Conservation (phyloP, 2,113 vertebrate genomes). For the Nanorana parkeri region DNA sequence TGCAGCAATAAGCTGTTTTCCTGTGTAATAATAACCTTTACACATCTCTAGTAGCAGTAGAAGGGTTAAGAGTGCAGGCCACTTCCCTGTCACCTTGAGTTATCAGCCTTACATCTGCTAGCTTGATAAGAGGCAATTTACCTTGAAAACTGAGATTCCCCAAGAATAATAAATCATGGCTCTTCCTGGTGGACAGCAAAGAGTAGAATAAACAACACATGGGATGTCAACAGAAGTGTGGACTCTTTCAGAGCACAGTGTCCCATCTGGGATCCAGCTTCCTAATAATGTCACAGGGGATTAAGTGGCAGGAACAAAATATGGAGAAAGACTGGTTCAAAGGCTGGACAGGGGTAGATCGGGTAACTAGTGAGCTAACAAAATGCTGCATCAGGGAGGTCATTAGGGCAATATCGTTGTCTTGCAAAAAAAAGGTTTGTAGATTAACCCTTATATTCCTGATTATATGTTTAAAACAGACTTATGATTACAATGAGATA, state of each 20-base stretch:
- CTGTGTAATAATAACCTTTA: neutral
- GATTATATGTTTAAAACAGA: too few relatives aligned
- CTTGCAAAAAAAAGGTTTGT: too few relatives aligned
- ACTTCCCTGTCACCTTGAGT: constrained; percentile 54
- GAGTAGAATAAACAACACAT: constrained; percentile 38
- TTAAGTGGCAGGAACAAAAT: constrained; percentile 10
- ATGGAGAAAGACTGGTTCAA: constrained; percentile 6
- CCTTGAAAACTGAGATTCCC: constrained; percentile 55
- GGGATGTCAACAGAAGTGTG: constrained; percentile 33
- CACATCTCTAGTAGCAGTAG: neutral
- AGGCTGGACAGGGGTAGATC: constrained; percentile 24
- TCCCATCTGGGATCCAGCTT: constrained; percentile 38
- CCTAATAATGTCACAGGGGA: constrained; percentile 29
- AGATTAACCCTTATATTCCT: too few relatives aligned
- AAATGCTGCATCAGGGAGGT: neutral
- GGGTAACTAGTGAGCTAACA: constrained; percentile 21
- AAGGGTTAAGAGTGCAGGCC: constrained; percentile 37
- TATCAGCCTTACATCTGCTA: constrained; percentile 52
- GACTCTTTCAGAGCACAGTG: constrained; percentile 36
- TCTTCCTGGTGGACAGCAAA: constrained; percentile 45
- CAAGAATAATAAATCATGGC: constrained; percentile 51
- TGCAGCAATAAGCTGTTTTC: neutral
- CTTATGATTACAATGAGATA: too few relatives aligned
- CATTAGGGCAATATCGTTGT: too few relatives aligned
- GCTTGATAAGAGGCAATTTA: constrained; percentile 54